These are phyloP conservation scores for Arctocebus calabarensis DNA, from an alignment of 2,797 vertebrate species.

Conservation along the genomic window DNA sequence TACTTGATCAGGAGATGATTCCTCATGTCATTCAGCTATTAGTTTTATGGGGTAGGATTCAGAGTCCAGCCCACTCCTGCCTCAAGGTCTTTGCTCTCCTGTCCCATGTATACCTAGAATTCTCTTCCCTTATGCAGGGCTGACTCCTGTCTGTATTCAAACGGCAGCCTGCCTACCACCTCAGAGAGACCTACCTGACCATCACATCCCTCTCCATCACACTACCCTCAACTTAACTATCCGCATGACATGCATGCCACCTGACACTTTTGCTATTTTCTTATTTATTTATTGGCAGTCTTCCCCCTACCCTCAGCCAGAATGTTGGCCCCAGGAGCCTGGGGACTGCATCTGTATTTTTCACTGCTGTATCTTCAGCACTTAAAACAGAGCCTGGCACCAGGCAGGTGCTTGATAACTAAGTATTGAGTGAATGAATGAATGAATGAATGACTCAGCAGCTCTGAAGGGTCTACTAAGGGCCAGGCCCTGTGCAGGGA, in stretches of 20 bases:
- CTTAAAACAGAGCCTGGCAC: not conserved
- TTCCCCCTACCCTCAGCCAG: not conserved
- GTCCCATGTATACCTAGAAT: not conserved
- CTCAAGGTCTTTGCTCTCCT: not conserved
- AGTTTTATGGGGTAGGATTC: not conserved
- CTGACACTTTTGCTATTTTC: not conserved
- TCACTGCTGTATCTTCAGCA: not conserved
- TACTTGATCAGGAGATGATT: not conserved
- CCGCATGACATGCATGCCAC: not conserved
- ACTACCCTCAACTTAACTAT: not conserved
- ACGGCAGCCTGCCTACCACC: not conserved
- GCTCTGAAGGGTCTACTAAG: not conserved
- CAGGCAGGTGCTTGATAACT: not conserved
- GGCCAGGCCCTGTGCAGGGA: not conserved
- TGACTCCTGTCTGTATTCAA: not conserved
- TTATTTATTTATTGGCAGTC: not conserved
- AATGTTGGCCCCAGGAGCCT: not conserved
- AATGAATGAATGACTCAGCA: not conserved
- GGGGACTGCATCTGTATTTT: not conserved
- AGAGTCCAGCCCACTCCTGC: not conserved
- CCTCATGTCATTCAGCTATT: not conserved
- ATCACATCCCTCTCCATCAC: fast-evolving
- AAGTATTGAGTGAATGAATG: not conserved
- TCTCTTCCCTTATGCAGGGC: not conserved
- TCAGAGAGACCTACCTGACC: not conserved